These are phyloP conservation scores for Macrobrachium rosenbergii DNA, from an alignment of 1,140 invertebrate genomes.

Conservation along the genomic window DNA sequence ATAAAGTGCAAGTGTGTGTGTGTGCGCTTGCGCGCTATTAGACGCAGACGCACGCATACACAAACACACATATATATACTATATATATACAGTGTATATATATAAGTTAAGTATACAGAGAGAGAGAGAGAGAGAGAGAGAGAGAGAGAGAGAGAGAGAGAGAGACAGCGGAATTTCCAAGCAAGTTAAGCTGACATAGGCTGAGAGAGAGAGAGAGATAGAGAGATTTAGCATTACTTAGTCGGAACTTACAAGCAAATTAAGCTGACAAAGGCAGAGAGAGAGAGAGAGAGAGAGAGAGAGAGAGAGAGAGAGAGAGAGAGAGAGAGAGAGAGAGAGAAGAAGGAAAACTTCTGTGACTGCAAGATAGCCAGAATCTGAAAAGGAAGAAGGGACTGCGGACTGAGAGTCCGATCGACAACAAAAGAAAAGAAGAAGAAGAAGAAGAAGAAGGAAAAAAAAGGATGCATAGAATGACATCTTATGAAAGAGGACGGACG, in stretches of 20 bases:
- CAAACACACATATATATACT: neutral
- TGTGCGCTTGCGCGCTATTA: neutral
- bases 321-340: neutral
- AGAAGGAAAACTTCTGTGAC: too few species aligned
- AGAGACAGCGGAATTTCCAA: too few species aligned
- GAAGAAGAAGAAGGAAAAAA: neutral
- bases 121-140: neutral
- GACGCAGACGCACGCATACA: neutral
- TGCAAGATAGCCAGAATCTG: neutral
- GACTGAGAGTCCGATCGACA: neutral
- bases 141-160: neutral
- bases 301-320: neutral
- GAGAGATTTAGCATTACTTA: neutral
- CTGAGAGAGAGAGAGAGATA: too few species aligned
- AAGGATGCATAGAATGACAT: too few species aligned
- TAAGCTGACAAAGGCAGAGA: too few species aligned
- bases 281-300: too few species aligned
- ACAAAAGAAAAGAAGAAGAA: neutral
- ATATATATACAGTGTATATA: neutral
- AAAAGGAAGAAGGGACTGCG: neutral
- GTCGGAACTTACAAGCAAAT: too few species aligned
- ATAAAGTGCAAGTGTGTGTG: neutral
- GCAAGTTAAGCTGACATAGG: too few species aligned
- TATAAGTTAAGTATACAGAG: neutral
- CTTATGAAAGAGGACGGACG: too few species aligned